Evolutionary conservation across 2,888 invertebrate genomes (phyloP).

Genomic region (Syrphus vitripennis): DNA sequence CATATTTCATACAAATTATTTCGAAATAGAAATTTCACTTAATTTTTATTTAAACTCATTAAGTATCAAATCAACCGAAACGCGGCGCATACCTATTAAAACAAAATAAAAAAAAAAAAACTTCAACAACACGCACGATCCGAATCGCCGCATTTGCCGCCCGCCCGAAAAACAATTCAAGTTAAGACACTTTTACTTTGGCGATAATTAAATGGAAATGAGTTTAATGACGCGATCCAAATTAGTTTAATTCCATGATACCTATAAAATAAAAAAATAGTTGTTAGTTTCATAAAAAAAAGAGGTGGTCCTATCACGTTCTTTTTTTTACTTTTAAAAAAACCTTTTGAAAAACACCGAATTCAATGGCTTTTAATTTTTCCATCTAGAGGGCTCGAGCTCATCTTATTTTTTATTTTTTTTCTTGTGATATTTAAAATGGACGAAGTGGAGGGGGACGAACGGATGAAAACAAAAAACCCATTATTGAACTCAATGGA

Average conservation of each 20-base stretch:
- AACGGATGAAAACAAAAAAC: not conserved
- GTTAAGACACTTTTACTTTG: slow-evolving; percentile 48
- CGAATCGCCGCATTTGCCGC: not conserved
- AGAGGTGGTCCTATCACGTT: slow-evolving; percentile 32
- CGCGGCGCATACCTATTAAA: slow-evolving; percentile 21
- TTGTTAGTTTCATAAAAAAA: slow-evolving; percentile 26
- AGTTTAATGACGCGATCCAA: slow-evolving; percentile 68
- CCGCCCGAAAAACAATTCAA: slow-evolving; percentile 10
- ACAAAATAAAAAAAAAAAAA: not conserved
- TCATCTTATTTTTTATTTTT: not conserved
- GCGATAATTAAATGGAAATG: slow-evolving; percentile 67
- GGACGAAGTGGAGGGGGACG: too few species aligned
- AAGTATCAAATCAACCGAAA: slow-evolving; percentile 54
- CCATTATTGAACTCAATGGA: slow-evolving; percentile 44
- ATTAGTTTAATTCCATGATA: slow-evolving; percentile 43
- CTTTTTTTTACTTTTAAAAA: not conserved
- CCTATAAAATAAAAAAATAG: not conserved
- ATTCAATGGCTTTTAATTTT: slow-evolving; percentile 60
- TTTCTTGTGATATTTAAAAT: slow-evolving; percentile 20
- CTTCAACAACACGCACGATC: not conserved
- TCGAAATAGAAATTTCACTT: slow-evolving; percentile 5
- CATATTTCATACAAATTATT: not conserved
- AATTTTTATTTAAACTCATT: slow-evolving; percentile 38
- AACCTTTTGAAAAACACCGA: slow-evolving; percentile 57
- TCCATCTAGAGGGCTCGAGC: slow-evolving; percentile 1